Evolutionary conservation across 1,140 invertebrate species (phyloP), one percentile per base, ranked within the genome.

Genomic region (Caenorhabditis remanei): DNA sequence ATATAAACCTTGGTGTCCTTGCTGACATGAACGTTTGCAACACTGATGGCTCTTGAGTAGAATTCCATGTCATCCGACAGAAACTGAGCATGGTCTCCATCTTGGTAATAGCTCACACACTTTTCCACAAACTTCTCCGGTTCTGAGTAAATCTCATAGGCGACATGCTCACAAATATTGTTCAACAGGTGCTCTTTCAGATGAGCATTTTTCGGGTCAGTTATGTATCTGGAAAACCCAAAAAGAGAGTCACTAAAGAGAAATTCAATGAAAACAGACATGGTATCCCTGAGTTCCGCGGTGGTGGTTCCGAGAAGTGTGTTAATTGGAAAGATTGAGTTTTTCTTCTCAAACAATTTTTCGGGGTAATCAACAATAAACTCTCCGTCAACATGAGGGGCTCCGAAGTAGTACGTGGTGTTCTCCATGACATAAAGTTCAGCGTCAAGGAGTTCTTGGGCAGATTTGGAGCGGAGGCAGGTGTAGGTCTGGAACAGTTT

Each of bases 51-150:
- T 24, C 46, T 24, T 11, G 21, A 41, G 14, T 79, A 79, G n/a
- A 79, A 79, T 24, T 79, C 71, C 71, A 79, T 79, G 46, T 79
- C 71, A 79, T 79, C 71, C 2, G 71, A 48, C 13, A 79, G 24
- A 24, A 21, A 79, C 24, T 79, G 71, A 21, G 71, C 71, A 19
- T 79, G 7, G 8, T 16, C 13, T 8, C 46, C 71, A 50, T 48
- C 24, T 24, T n/a, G 4, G 7, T 79, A 79, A n/a, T 43, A 50
- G 11, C 14, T 79, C n/a, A 43, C 4, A 24, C 71, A 79, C 0
- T 79, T 53, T 0, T 53, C 46, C n/a, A 19, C 19, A 43, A 79
- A 79, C n/a, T 11, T 24, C 24, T 50, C 46, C 3, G 43, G n/a
- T 24, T 79, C 71, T 0, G 4, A 2, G n/a, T 79, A 79, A 0